Percentiles rank a stretch among this genome's conserved stretches.
phyloP scores from a whole-genome alignment of 2,888 invertebrate species.

The Xestia ashworthii region DNA sequence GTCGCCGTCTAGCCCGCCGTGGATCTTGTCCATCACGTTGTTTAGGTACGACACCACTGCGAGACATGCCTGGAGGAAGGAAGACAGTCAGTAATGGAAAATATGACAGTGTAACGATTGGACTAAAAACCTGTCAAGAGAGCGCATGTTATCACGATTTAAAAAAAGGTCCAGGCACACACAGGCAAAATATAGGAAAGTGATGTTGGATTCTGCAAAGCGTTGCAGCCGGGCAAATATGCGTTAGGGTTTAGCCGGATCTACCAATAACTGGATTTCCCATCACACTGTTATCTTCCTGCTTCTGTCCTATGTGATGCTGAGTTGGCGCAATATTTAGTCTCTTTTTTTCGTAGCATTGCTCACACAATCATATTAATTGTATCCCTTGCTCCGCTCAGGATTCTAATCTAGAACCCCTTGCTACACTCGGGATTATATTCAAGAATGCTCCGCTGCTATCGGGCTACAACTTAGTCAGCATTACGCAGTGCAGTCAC shows the following conservation, averaged over 20 bases:
- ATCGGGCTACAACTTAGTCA: too few species aligned
- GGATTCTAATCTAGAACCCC: too few species aligned
- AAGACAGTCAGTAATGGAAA: not conserved
- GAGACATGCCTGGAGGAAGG: slow-evolving; percentile 93
- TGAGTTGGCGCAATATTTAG: not conserved
- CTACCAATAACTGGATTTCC: not conserved
- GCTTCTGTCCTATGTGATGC: too few species aligned
- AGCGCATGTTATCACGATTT: not conserved
- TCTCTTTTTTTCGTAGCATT: not conserved
- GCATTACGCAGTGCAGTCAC: not conserved
- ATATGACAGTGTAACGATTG: too few species aligned
- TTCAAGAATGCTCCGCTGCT: too few species aligned
- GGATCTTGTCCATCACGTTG: slow-evolving; percentile 94
- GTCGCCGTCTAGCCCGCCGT: slow-evolving; percentile 96
- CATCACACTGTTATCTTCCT: too few species aligned
- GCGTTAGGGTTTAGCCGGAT: not conserved
- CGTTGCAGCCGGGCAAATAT: not conserved
- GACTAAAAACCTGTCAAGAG: not conserved
- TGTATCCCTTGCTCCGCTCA: too few species aligned
- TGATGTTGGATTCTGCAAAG: not conserved
- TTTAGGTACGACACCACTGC: slow-evolving; percentile 96
- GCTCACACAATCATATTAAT: not conserved
- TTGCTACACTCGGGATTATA: too few species aligned
- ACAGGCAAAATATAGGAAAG: not conserved
- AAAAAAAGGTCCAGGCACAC: not conserved